Evolutionary conservation across 2,797 vertebrate genomes (phyloP).

Genomic region (Rhabdomys pumilio): DNA sequence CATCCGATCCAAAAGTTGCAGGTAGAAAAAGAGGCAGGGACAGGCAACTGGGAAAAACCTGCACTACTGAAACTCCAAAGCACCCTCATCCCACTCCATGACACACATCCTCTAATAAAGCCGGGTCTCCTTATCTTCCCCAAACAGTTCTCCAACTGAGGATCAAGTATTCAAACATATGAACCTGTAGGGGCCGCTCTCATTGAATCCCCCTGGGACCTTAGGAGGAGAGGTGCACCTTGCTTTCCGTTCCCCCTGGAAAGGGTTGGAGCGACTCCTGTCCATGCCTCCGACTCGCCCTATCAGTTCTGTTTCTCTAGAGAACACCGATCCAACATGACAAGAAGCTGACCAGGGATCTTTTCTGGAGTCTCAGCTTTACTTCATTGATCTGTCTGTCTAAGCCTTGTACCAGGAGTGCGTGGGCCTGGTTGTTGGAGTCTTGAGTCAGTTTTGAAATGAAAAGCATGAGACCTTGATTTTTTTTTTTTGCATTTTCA

Average conservation of each 20-base stretch:
- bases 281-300: not conserved
- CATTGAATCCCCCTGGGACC: not conserved
- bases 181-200: not conserved
- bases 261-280: not conserved
- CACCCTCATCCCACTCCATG: not conserved
- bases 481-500: not conserved
- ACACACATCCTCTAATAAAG: not conserved
- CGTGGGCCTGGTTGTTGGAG: not conserved
- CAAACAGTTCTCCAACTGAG: not conserved
- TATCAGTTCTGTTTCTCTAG: not conserved
- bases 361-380: constrained; percentile 41
- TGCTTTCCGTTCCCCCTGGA: no score
- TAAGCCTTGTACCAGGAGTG: not conserved
- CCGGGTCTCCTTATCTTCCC: not conserved
- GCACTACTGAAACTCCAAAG: not conserved
- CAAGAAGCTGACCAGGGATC: not conserved
- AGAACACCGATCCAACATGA: not conserved
- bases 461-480: not conserved
- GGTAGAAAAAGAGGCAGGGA: not conserved
- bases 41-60: not conserved
- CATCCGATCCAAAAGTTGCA: not conserved
- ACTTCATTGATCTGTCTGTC: not conserved
- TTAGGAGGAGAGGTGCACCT: not conserved
- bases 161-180: not conserved
- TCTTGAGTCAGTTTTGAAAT: constrained; percentile 37